Conservation (phyloP, 2,888 invertebrate species). For the Phymatocera aterrima region DNA sequence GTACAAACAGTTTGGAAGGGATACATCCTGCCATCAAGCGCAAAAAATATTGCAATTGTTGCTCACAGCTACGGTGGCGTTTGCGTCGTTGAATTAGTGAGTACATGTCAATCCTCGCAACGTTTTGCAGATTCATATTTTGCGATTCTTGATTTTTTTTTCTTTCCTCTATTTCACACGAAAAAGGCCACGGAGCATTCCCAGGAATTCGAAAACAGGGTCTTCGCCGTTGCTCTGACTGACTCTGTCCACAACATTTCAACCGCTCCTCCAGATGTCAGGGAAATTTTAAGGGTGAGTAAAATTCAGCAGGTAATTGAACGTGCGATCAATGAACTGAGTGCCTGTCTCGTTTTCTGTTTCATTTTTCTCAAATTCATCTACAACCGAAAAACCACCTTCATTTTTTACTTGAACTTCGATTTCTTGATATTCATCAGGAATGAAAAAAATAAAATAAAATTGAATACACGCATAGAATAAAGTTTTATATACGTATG, state of each 20-base stretch:
- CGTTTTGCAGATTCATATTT: conserved; percentile 2
- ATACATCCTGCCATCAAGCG: conserved; percentile 78
- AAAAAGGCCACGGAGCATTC: conserved; percentile 75
- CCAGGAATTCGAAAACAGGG: conserved; percentile 80
- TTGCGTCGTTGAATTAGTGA: conserved; percentile 79
- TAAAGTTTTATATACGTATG: too few species aligned
- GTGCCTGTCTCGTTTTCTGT: too few species aligned
- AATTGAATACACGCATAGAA: too few species aligned
- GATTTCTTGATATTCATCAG: too few species aligned
- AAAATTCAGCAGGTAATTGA: too few species aligned
- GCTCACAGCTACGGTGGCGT: conserved; percentile 90
- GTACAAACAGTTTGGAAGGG: conserved; percentile 83
- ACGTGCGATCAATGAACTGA: too few species aligned
- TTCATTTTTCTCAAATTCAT: too few species aligned
- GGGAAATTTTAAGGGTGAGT: conserved; percentile 58
- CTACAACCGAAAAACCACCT: too few species aligned
- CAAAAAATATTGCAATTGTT: conserved; percentile 82
- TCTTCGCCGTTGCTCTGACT: conserved; percentile 86
- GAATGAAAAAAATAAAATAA: too few species aligned
- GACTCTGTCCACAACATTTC: conserved; percentile 83
- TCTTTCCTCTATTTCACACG: not conserved
- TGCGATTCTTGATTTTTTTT: conserved; percentile 29
- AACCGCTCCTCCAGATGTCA: conserved; percentile 52
- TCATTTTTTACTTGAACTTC: too few species aligned
- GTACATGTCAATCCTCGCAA: conserved; percentile 48